Percentiles rank a stretch among this genome's conserved stretches.
phyloP scores from a whole-genome alignment of 2,113 vertebrate species.

The Platanista minor region DNA sequence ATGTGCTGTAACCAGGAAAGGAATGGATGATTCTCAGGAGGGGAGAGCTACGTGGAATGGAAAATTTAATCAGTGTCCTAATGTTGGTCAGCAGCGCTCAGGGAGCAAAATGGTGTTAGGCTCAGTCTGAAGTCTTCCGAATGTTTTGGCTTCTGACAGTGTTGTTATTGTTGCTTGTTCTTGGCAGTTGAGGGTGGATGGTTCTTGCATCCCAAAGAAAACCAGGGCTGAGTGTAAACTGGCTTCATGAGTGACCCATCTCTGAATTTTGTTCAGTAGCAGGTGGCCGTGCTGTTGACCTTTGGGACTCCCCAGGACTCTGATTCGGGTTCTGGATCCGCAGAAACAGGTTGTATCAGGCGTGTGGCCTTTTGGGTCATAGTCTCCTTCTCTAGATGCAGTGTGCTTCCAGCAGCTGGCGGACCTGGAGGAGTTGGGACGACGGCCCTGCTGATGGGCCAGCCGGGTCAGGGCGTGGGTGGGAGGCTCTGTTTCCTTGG shows the following conservation, averaged over 20 bases:
- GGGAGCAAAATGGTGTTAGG: rapidly evolving
- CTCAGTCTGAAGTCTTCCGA: neutral
- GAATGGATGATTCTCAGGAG: neutral
- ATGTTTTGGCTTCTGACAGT: neutral
- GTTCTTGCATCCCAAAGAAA: neutral
- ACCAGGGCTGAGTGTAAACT: no score
- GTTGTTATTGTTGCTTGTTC: neutral
- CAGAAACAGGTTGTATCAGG: neutral
- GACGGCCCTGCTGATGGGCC: no score
- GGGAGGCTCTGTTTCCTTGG: neutral
- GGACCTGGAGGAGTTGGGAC: no score
- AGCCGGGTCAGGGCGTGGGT: no score
- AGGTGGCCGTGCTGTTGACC: neutral
- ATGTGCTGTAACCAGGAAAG: neutral
- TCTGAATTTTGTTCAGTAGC: neutral
- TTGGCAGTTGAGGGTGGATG: neutral
- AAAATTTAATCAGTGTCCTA: rapidly evolving
- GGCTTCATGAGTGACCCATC: neutral
- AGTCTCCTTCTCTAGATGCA: neutral
- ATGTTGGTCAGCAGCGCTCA: rapidly evolving
- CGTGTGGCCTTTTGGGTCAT: rapidly evolving
- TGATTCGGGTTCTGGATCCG: neutral
- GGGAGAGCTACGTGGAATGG: rapidly evolving
- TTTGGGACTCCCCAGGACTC: no score
- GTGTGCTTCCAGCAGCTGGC: neutral